phyloP scores from a whole-genome alignment of 2,888 invertebrate genomes.

The Andrena chrysosceles region DNA sequence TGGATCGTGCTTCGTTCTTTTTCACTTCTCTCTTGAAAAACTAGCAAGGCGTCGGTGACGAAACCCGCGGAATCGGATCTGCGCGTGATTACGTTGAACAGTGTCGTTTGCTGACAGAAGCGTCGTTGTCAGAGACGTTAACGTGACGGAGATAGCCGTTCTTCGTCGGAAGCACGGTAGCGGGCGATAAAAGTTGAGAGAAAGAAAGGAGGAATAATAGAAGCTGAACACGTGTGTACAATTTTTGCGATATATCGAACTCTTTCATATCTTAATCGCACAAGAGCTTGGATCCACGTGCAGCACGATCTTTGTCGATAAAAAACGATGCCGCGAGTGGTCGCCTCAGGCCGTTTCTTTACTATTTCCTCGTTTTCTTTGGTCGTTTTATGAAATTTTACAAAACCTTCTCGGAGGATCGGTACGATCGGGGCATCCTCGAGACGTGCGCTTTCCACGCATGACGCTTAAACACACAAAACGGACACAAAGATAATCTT shows the following conservation, averaged over 20 bases:
- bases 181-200: neutral
- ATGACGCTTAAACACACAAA: constrained; percentile 41
- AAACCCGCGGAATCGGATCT: neutral
- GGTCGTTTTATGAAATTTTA: constrained; percentile 3
- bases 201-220: neutral
- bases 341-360: constrained; percentile 20
- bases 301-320: constrained; percentile 27
- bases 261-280: constrained; percentile 56
- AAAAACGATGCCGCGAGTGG: constrained; percentile 6
- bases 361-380: neutral
- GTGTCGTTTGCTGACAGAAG: neutral
- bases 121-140: too few relatives aligned
- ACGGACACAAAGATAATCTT: constrained; percentile 48
- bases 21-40: neutral
- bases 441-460: constrained; percentile 35
- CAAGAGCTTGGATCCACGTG: constrained; percentile 40
- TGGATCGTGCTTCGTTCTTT: neutral
- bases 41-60: neutral
- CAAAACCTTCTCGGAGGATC: constrained; percentile 17
- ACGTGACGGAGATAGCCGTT: too few relatives aligned
- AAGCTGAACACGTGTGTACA: neutral
- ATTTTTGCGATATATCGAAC: constrained; percentile 25
- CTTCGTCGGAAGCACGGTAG: neutral
- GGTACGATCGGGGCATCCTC: constrained; percentile 4
- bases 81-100: neutral